These are phyloP conservation scores for Leucopternis melanops DNA, from an alignment of 2,113 vertebrate species.

Conservation along the genomic window DNA sequence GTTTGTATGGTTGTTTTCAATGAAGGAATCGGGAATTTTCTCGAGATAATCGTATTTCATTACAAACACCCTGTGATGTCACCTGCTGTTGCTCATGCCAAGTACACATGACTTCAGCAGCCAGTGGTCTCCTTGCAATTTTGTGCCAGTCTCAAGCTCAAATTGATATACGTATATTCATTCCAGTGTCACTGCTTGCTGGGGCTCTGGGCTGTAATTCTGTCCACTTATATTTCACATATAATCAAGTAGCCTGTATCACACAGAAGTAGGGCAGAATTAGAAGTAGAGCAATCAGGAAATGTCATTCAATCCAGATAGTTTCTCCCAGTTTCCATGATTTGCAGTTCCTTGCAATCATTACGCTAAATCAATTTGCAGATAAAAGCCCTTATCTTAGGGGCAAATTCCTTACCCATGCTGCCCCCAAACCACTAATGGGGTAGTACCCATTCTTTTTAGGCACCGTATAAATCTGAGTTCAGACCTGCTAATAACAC, in stretches of 20 bases:
- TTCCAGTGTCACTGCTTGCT: not conserved
- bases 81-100: not conserved
- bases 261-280: not conserved
- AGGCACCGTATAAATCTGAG: slow-evolving; percentile 96
- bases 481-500: slow-evolving; percentile 94
- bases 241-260: not conserved
- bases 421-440: not conserved
- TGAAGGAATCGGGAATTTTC: not conserved
- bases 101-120: not conserved
- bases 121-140: not conserved
- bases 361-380: not conserved
- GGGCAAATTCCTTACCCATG: not conserved
- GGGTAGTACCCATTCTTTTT: slow-evolving; percentile 30
- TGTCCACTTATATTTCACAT: not conserved
- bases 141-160: not conserved
- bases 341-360: not conserved
- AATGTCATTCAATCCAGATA: not conserved
- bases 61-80: not conserved
- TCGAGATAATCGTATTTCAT: not conserved
- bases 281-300: not conserved
- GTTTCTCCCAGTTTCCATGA: not conserved
- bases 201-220: not conserved
- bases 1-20: not conserved
- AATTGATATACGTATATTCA: not conserved
- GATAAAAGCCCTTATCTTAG: not conserved